A percentile compares a stretch with the other conserved stretches of the same genome.
Evolutionary conservation across 1,140 invertebrate species (phyloP).

Genomic region (Megalonaias nervosa): DNA sequence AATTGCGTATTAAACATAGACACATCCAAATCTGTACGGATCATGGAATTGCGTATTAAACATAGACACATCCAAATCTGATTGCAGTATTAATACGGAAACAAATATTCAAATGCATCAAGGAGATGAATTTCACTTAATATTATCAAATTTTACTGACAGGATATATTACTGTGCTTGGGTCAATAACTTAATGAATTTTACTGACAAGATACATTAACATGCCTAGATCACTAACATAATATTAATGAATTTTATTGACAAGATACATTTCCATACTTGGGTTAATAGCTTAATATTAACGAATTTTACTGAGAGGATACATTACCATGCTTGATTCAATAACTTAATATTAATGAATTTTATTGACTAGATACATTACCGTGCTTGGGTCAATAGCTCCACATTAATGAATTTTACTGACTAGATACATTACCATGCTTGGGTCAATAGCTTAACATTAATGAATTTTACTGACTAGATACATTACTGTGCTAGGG

Average conservation of each 20-base stretch:
- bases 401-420: not conserved
- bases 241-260: not conserved
- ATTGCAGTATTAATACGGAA: too few species aligned
- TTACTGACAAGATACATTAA: not conserved
- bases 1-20: too few species aligned
- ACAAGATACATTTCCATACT: not conserved
- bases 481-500: slow-evolving; percentile 78
- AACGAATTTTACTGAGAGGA: not conserved
- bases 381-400: not conserved
- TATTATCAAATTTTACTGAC: too few species aligned
- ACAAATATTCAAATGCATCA: too few species aligned
- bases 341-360: not conserved
- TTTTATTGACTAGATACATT: too few species aligned
- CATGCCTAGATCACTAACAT: too few species aligned
- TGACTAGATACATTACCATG: slow-evolving; percentile 70
- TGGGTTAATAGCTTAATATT: not conserved
- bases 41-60: too few species aligned
- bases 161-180: too few species aligned
- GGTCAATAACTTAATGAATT: not conserved
- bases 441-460: slow-evolving; percentile 83
- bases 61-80: too few species aligned
- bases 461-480: not conserved
- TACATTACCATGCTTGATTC: not conserved
- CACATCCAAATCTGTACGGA: too few species aligned
- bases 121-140: too few species aligned